A percentile compares a stretch with the other conserved stretches of the same genome.
These are phyloP conservation scores for Axea sp. DNA, from an alignment of 2,888 invertebrate species.

Conservation along the genomic window DNA sequence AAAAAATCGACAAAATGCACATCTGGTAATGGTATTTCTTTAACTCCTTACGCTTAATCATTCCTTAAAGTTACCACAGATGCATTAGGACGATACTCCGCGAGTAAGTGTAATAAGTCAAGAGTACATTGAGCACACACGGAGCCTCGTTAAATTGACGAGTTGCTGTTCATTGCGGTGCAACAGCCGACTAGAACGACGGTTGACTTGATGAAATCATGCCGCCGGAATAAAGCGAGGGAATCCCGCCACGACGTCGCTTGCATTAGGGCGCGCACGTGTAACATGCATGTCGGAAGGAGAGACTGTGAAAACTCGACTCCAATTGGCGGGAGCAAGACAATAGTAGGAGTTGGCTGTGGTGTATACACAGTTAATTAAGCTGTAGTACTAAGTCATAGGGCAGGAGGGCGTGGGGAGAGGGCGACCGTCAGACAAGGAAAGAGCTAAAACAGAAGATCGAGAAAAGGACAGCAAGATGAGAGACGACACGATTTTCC, in stretches of 20 bases:
- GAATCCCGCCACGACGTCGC: constrained; percentile 60
- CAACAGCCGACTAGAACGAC: constrained; percentile 63
- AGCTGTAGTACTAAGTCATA: constrained; percentile 73
- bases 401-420: constrained; percentile 54
- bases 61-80: constrained; percentile 3
- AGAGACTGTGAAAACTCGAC: constrained; percentile 65
- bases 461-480: constrained; percentile 49
- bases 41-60: constrained; percentile 10
- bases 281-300: constrained; percentile 60
- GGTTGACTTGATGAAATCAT: constrained; percentile 78
- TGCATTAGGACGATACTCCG: constrained; percentile 50
- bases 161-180: constrained; percentile 65
- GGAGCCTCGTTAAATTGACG: constrained; percentile 66
- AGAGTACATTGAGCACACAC: constrained; percentile 44
- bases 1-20: not conserved
- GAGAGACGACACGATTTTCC: constrained; percentile 71
- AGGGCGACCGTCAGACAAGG: constrained; percentile 21
- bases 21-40: constrained; percentile 1
- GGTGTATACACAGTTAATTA: constrained; percentile 79
- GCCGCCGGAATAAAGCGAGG: constrained; percentile 73
- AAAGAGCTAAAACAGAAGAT: constrained; percentile 43
- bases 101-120: constrained; percentile 61
- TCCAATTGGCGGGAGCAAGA: constrained; percentile 77
- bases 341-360: constrained; percentile 77
- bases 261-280: constrained; percentile 62